Percentiles rank a stretch among this genome's conserved stretches.
Conservation (phyloP, 53 echinoderm and acorn worm species). For the Glandiceps talaboti region DNA sequence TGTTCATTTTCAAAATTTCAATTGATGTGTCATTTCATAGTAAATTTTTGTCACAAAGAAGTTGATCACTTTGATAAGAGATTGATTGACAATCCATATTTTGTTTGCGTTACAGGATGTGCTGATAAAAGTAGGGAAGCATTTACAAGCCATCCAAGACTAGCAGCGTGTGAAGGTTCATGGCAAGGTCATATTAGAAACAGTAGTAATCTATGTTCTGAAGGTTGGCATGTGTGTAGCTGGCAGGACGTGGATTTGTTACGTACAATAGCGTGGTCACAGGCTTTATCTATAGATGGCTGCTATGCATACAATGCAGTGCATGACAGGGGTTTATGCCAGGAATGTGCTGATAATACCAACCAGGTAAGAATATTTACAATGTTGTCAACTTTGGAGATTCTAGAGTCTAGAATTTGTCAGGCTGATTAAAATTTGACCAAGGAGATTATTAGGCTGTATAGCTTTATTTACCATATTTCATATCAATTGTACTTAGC, state of each 20-base stretch:
- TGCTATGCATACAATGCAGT: conserved; percentile 91
- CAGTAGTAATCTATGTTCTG: conserved; percentile 59
- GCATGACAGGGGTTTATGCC: conserved; percentile 75
- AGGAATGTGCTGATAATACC: conserved; percentile 51
- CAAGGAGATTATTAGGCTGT: no score
- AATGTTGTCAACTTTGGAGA: no score
- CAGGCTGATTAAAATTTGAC: no score
- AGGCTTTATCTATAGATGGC: conserved; percentile 46
- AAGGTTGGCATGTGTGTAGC: conserved; percentile 85
- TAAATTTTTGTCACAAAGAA: no score
- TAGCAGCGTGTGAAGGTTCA: conserved; percentile 63
- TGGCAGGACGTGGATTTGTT: conserved; percentile 65
- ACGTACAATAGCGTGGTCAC: conserved; percentile 48
- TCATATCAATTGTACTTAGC: no score
- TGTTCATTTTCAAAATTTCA: no score
- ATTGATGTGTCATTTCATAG: no score
- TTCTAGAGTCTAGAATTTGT: no score
- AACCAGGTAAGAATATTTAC: conserved; percentile 83
- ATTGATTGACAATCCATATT: no score
- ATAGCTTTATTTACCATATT: no score
- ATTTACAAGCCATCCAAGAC: conserved; percentile 28
- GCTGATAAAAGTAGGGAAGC: conserved; percentile 51
- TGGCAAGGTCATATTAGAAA: conserved; percentile 89
- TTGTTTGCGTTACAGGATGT: no score
- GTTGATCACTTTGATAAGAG: no score